Evolutionary conservation across 1,140 invertebrate genomes (phyloP).

Genomic region (Macrocentrus cingulum): DNA sequence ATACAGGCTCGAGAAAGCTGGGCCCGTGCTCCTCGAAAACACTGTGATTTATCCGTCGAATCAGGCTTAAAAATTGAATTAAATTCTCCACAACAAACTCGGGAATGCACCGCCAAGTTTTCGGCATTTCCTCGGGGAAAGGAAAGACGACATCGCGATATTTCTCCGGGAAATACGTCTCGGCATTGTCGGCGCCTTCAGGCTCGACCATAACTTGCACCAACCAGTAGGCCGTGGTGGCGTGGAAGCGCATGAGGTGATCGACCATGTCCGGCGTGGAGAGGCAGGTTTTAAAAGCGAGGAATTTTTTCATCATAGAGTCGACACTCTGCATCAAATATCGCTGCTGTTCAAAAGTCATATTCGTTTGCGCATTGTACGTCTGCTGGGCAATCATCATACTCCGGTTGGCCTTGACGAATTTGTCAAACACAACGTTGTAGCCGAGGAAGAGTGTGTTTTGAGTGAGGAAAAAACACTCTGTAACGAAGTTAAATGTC

Average conservation of each 20-base stretch:
- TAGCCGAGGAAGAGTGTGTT: conserved; percentile 82
- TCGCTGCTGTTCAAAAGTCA: conserved; percentile 55
- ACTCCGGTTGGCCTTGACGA: conserved; percentile 68
- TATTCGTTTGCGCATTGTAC: conserved; percentile 62
- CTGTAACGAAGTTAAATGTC: conserved; percentile 81
- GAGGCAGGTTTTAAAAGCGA: conserved; percentile 70
- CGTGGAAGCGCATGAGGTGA: conserved; percentile 73
- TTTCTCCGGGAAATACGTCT: conserved; percentile 62
- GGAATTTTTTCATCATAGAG: conserved; percentile 64
- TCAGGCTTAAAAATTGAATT: conserved; percentile 75
- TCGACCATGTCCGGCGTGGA: conserved; percentile 71
- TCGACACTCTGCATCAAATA: conserved; percentile 67
- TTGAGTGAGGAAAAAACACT: conserved; percentile 89
- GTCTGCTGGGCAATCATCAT: conserved; percentile 74
- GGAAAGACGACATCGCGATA: conserved; percentile 67
- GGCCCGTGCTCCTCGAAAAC: conserved; percentile 65
- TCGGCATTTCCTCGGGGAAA: conserved; percentile 63
- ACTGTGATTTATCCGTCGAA: conserved; percentile 66
- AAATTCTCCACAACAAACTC: conserved; percentile 91
- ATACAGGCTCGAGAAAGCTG: conserved; percentile 68
- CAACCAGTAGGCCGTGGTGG: conserved; percentile 82
- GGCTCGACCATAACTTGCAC: conserved; percentile 71
- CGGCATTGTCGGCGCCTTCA: conserved; percentile 36
- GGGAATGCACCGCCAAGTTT: conserved; percentile 77
- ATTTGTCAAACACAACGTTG: conserved; percentile 76